phyloP scores from a whole-genome alignment of 2,888 invertebrate genomes.

The Nemotelus pantherinus region DNA sequence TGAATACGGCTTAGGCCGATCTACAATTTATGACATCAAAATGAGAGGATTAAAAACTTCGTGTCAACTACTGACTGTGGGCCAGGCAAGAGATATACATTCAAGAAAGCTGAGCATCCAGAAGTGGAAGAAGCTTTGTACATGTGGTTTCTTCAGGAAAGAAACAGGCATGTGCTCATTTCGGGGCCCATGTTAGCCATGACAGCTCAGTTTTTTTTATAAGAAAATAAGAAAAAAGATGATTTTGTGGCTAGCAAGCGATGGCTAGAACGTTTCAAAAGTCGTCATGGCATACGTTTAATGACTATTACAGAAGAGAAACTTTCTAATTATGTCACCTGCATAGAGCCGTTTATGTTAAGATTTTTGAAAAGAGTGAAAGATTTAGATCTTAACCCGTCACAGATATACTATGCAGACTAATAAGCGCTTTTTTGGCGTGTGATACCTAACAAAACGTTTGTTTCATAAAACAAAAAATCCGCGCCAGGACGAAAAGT shows the following conservation, averaged over 20 bases:
- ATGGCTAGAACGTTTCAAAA: constrained; percentile 23
- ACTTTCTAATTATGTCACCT: constrained; percentile 2
- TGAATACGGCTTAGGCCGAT: neutral
- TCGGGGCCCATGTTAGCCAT: neutral
- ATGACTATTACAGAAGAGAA: neutral
- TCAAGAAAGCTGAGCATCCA: constrained; percentile 29
- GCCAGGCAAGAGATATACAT: constrained; percentile 12
- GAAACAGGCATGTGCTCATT: neutral
- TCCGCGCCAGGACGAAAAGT: constrained; percentile 2
- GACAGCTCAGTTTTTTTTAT: constrained; percentile 15
- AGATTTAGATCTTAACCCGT: constrained; percentile 12
- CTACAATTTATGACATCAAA: constrained; percentile 9
- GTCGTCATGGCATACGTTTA: constrained; percentile 16
- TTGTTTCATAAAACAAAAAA: constrained; percentile 7
- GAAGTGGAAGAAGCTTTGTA: constrained; percentile 25
- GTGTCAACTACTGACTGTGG: constrained; percentile 11
- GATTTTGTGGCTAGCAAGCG: constrained; percentile 22
- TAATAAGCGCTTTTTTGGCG: neutral
- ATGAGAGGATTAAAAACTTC: too few species aligned
- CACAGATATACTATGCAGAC: constrained; percentile 8
- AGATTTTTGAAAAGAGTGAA: constrained; percentile 2
- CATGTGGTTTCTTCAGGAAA: constrained; percentile 19
- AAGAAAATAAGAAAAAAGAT: constrained; percentile 10
- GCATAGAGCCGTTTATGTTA: neutral
- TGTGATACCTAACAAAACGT: constrained; percentile 16